Conservation (phyloP, 1,140 invertebrate genomes). For the Thaumetopoea pityocampa region DNA sequence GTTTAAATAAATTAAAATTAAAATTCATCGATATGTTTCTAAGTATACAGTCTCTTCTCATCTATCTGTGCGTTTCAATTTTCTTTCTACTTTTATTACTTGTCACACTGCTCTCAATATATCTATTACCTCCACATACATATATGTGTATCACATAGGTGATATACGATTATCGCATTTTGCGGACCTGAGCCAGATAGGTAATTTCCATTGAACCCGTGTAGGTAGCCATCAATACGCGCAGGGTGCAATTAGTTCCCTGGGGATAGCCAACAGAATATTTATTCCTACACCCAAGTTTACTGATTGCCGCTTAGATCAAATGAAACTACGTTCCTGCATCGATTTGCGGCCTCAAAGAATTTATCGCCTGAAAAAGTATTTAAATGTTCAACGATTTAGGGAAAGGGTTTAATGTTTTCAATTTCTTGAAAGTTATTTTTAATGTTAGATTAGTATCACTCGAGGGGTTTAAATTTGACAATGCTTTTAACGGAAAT, state of each 20-base stretch:
- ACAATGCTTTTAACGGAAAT: no score
- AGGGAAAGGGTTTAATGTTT: no score
- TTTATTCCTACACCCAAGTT: constrained; percentile 57
- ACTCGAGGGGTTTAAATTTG: no score
- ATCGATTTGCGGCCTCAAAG: constrained; percentile 29
- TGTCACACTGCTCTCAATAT: not conserved
- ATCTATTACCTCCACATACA: not conserved
- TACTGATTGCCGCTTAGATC: constrained; percentile 51
- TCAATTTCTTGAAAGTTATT: no score
- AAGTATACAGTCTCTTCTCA: no score
- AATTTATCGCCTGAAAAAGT: constrained; percentile 29
- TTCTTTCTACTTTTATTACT: no score
- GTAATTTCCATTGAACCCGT: constrained; percentile 67
- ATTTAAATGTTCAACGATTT: not conserved
- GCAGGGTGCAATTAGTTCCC: constrained; percentile 67
- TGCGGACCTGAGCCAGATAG: constrained; percentile 46
- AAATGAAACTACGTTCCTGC: constrained; percentile 37
- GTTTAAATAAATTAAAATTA: no score
- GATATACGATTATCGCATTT: constrained; percentile 54
- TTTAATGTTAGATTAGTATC: no score
- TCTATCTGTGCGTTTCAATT: no score
- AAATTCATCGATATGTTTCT: no score
- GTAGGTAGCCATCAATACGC: constrained; percentile 62
- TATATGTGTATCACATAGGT: constrained; percentile 26
- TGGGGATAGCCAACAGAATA: constrained; percentile 41